phyloP scores from a whole-genome alignment of 2,888 invertebrate species.

The Tyria jacobaeae region DNA sequence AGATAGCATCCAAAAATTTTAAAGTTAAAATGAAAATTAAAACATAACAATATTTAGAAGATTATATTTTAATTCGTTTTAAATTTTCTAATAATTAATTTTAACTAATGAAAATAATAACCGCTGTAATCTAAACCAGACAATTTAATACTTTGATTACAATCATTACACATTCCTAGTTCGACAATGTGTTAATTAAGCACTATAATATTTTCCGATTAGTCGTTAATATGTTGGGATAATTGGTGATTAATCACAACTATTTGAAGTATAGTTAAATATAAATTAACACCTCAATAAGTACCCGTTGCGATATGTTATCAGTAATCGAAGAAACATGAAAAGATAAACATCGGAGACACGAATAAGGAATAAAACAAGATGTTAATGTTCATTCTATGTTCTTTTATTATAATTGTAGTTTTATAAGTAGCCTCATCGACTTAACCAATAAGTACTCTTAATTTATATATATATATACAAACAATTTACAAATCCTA shows the following conservation, averaged over 20 bases:
- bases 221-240: slow-evolving; percentile 8
- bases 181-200: slow-evolving; percentile 1
- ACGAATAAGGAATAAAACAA: slow-evolving; percentile 56
- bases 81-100: background rate
- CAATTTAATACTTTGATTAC: background rate
- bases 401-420: slow-evolving; percentile 61
- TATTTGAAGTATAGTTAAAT: slow-evolving; percentile 21
- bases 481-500: slow-evolving; percentile 59
- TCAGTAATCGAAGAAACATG: slow-evolving; percentile 37
- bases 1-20: too few relatives aligned
- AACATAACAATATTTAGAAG: too few relatives aligned
- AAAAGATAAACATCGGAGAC: slow-evolving; percentile 35
- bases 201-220: background rate
- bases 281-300: slow-evolving; percentile 19
- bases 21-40: background rate
- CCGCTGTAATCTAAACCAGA: background rate
- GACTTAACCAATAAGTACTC: slow-evolving; percentile 59
- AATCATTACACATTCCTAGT: slow-evolving; percentile 2
- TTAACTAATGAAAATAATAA: background rate
- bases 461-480: slow-evolving; percentile 72
- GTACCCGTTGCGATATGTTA: slow-evolving; percentile 35
- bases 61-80: background rate
- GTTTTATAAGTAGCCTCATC: slow-evolving; percentile 74
- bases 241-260: slow-evolving; percentile 18
- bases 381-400: slow-evolving; percentile 59